These are phyloP conservation scores for Salminus brasiliensis DNA, from an alignment of 2,113 vertebrate species.

Conservation along the genomic window DNA sequence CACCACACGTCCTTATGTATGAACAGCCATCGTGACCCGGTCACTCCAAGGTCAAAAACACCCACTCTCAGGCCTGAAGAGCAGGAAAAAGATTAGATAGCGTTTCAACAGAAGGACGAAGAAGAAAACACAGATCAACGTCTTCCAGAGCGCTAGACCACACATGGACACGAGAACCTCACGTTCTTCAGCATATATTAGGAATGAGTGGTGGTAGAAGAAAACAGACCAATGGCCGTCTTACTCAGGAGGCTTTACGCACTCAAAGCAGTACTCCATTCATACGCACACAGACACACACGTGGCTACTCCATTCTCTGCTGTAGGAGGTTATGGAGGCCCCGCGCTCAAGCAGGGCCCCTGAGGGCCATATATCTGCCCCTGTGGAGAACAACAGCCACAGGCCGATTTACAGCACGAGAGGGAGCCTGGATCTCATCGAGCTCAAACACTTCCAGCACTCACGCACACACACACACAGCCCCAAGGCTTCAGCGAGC, in stretches of 20 bases:
- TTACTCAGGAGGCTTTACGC: neutral
- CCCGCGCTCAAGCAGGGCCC: conserved; percentile 14
- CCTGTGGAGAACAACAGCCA: conserved; percentile 37
- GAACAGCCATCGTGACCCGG: conserved; percentile 31
- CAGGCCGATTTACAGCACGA: conserved; percentile 46
- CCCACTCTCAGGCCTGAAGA: conserved; percentile 8
- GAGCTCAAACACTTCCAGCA: conserved; percentile 19
- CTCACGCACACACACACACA: conserved; percentile 11
- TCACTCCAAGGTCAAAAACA: conserved; percentile 30
- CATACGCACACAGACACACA: conserved; percentile 20
- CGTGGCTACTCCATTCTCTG: conserved; percentile 16
- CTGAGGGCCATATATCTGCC: conserved; percentile 41
- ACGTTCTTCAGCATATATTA: neutral
- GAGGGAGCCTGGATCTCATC: conserved; percentile 56
- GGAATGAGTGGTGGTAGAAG: neutral
- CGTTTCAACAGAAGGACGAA: neutral
- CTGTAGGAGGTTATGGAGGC: conserved; percentile 10
- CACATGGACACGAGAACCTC: neutral
- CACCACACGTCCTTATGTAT: conserved; percentile 28
- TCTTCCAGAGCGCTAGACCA: neutral
- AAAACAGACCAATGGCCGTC: neutral
- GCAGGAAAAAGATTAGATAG: conserved; percentile 41
- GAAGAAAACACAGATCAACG: neutral
- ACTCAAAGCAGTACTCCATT: neutral
- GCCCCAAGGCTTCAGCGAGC: conserved; percentile 30